Base-by-base conservation (phyloP, 2,888 invertebrate species). In the Nezara viridula region DNA sequence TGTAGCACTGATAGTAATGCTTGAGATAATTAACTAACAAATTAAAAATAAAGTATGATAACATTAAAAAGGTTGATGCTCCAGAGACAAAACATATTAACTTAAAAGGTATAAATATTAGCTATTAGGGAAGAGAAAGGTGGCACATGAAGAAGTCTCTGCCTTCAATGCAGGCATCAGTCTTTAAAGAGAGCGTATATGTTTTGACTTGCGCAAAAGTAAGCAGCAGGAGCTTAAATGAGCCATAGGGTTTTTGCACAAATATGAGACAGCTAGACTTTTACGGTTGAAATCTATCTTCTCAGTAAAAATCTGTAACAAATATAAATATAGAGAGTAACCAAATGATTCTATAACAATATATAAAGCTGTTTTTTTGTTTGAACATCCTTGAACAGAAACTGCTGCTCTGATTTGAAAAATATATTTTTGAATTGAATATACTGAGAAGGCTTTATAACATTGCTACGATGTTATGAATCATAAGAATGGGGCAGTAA, bases 201-300 rank as follows among this genome's bases (percentile, higher is more conserved):
- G 92, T 66, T 91, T 93, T 89, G 93, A 92, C 90, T 93, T 93
- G 90, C 93, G 92, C 90, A 98, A 95, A 92, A 98, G 94, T 90
- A 98, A 93, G 92, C 97, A 97, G 92, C 96, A 96, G 85, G 97
- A 97, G 90, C 96, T 96, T 90, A 98, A 94, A 85, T 97, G 96
- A 90, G 96, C 96, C 86, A 89, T 86, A 55, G 90, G 89, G 55
- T 89, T 96, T 96, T 96, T 96, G 73, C 96, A 95, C 91, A 98
- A 94, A 93, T 98, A 97, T 3, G 96, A 96, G 92, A 97, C 95
- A 91, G 95, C 95, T 89, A 97, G 94, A 10, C 96, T 96, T 92
- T 97, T 95, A 91, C 96, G 95, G 40, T 96, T 95, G 92, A 96
- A 97, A 92, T 97, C 96, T 77, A 98, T 96, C 94, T 96, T 97